A percentile compares a stretch with the other conserved stretches of the same genome.
Conservation (phyloP, 2,888 invertebrate genomes). For the Exocentrus adspersus region DNA sequence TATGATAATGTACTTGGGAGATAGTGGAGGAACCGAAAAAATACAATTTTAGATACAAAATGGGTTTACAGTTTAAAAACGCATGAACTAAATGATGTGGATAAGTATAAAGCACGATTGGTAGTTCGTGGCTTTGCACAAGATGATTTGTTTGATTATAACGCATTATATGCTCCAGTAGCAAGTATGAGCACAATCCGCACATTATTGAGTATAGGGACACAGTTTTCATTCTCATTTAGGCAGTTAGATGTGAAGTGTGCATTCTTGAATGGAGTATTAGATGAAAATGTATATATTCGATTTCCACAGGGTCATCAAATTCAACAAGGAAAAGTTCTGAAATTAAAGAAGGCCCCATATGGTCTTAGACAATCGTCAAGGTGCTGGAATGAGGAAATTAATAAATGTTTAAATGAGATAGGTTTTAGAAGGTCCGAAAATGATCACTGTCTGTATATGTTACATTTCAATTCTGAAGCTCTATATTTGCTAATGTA, state of each 20-base stretch:
- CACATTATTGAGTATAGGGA: slow-evolving; percentile 19
- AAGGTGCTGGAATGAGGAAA: slow-evolving; percentile 17
- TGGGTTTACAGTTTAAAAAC: not conserved
- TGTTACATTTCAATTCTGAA: not conserved
- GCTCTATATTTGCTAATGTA: slow-evolving; percentile 18
- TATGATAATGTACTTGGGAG: slow-evolving; percentile 38
- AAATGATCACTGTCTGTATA: slow-evolving; percentile 14
- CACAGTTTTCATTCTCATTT: slow-evolving; percentile 20
- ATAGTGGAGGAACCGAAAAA: not conserved
- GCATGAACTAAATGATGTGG: not conserved
- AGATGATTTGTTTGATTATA: not conserved
- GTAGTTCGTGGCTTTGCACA: not conserved
- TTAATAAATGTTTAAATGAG: slow-evolving; percentile 11
- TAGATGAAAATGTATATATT: slow-evolving; percentile 24
- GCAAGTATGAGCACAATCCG: slow-evolving; percentile 12
- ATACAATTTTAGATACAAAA: not conserved
- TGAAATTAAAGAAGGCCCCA: slow-evolving; percentile 18
- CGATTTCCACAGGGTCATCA: slow-evolving; percentile 12
- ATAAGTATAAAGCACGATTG: not conserved
- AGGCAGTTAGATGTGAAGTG: slow-evolving; percentile 25
- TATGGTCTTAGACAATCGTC: slow-evolving; percentile 25
- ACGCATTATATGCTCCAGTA: not conserved
- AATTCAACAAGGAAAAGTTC: not conserved
- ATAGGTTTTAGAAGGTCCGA: slow-evolving; percentile 26
- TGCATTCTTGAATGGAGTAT: slow-evolving; percentile 18